Conservation (phyloP, 2,888 invertebrate genomes). For the Synanthedon formicaeformis region DNA sequence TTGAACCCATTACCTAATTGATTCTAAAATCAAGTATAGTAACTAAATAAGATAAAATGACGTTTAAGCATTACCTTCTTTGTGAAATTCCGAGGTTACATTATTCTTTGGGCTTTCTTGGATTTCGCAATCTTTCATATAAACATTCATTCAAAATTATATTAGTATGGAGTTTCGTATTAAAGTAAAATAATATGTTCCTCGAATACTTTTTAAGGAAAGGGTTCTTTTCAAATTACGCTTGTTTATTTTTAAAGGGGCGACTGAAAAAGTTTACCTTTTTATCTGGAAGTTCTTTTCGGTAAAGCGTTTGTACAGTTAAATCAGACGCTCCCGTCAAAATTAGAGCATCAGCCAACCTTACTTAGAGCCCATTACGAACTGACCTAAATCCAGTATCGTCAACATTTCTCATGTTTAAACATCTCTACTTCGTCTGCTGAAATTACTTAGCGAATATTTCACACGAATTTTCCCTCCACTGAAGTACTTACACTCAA, state of each 20-base stretch:
- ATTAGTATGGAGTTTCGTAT: too few species aligned
- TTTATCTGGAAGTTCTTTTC: background rate
- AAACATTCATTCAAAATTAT: too few species aligned
- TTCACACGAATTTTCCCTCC: background rate
- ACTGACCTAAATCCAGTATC: slow-evolving; percentile 34
- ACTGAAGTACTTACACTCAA: background rate
- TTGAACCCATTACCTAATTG: too few species aligned
- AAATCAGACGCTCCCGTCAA: slow-evolving; percentile 6
- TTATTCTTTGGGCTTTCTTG: too few species aligned
- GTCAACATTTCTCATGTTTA: slow-evolving; percentile 27
- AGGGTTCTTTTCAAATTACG: background rate
- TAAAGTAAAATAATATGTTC: too few species aligned
- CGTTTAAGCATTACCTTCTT: too few species aligned
- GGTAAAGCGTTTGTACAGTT: background rate
- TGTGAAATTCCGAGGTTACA: too few species aligned
- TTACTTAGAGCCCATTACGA: slow-evolving; percentile 23
- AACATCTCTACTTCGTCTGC: background rate
- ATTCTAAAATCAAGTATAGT: too few species aligned
- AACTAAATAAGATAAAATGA: too few species aligned
- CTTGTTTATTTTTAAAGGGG: background rate
- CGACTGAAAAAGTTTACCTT: background rate
- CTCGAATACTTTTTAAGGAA: background rate
- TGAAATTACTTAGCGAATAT: background rate
- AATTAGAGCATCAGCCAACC: slow-evolving; percentile 22
- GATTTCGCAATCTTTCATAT: too few species aligned